Percentiles rank a stretch among this genome's conserved stretches.
Evolutionary conservation across 2,113 vertebrate species (phyloP).

Genomic region (Scartelaos histophorus): DNA sequence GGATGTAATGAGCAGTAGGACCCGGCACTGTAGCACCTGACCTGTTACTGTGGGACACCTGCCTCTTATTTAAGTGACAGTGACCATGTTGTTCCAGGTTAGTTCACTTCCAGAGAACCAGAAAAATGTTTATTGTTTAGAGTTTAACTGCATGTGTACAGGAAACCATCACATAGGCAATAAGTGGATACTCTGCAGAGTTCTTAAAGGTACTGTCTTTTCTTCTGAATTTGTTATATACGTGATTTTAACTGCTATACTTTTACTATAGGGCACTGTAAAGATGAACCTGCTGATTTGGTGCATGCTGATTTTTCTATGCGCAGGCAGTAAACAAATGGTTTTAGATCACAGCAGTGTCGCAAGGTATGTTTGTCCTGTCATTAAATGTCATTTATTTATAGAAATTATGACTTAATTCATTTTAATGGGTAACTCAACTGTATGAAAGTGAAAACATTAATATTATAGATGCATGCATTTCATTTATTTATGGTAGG

Average conservation of each 20-base stretch:
- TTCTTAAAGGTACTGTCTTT: constrained; percentile 42
- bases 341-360: constrained; percentile 37
- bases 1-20: constrained; percentile 56
- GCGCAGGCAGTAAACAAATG: constrained; percentile 49
- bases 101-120: not conserved
- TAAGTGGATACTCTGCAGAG: constrained; percentile 12
- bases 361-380: constrained; percentile 54
- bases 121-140: constrained; percentile 1
- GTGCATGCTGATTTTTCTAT: constrained; percentile 63
- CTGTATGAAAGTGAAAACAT: too few relatives aligned
- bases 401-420: too few relatives aligned
- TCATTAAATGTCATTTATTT: not conserved
- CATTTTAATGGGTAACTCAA: not conserved
- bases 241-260: not conserved
- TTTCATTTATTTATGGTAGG: too few relatives aligned
- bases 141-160: constrained; percentile 23
- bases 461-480: too few relatives aligned
- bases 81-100: constrained; percentile 7
- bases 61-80: constrained; percentile 45
- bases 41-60: constrained; percentile 53
- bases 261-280: constrained; percentile 15
- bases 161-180: not conserved
- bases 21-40: constrained; percentile 34
- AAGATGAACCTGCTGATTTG: constrained; percentile 54
- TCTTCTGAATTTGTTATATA: not conserved